Base-by-base conservation (phyloP, 2,888 invertebrate genomes). In the Lithophane ornitopus region DNA sequence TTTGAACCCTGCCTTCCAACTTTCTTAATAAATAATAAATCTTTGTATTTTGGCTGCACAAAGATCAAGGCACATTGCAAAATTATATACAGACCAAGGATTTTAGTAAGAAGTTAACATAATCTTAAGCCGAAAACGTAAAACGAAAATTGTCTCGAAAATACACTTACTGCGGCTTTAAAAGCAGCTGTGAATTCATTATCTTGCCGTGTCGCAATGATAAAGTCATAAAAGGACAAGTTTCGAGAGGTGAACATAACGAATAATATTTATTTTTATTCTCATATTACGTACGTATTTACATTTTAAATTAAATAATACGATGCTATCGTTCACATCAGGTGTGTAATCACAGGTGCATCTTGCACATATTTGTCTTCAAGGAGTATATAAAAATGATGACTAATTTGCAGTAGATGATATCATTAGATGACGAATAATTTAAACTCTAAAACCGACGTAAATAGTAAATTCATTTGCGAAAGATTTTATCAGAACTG, bases 201-300 rank as follows among this genome's bases (percentile, higher is more conserved):
- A 84, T 70, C 65, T 71, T 81, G 76, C 70, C 76, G 72, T 90
- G 85, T 88, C 85, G 85, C 80, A 89, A 89, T 89, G 78, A 87
- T 87, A 89, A 85, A 89, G 83, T 81, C 82, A 89, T 88, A 90
- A 89, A 89, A 87, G 87, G 88, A 87, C 85, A 88, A 70, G 77
- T 78, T 66, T 72, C 39, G 71, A 80, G 85, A 76, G 76, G 73
- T 78, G 76, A 74, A 82, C 78, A 79, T 85, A 87, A 87, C 49
- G 63, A 84, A 77, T 58, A 66, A 80, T 82, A 74, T 82, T 86
- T 85, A 81, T 85, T 76, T 76, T 78, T 75, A 82, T 86, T 78
- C 16, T 63, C 63, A 16, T 79, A 78, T 79, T 72, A 81, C 58
- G 22, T 26, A 34, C 44, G 28, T 72, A 70, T 78, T 82, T 78